phyloP scores from a whole-genome alignment of 2,888 invertebrate species.

The Hypomecis punctinalis region DNA sequence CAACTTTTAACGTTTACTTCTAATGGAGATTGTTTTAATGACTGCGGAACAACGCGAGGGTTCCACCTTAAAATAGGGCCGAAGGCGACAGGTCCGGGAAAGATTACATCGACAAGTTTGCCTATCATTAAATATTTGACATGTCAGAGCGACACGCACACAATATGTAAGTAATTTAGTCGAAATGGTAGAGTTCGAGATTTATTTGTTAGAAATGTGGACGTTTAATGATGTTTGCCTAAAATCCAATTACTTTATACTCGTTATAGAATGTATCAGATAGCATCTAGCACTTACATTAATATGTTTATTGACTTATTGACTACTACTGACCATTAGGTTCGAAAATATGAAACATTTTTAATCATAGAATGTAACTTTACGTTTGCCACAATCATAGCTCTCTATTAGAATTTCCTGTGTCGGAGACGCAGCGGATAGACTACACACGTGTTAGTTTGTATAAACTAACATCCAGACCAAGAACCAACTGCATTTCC shows the following conservation, averaged over 20 bases:
- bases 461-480: too few species aligned
- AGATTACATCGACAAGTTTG: constrained; percentile 25
- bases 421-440: too few species aligned
- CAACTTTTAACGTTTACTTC: background rate
- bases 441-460: too few species aligned
- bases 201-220: constrained; percentile 12
- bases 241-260: constrained; percentile 21
- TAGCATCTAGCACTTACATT: too few species aligned
- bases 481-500: too few species aligned
- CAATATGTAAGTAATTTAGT: constrained; percentile 15
- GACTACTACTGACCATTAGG: too few species aligned
- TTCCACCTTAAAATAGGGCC: constrained; percentile 13
- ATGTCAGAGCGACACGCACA: constrained; percentile 31
- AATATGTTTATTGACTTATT: too few species aligned
- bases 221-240: constrained; percentile 20
- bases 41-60: constrained; percentile 13
- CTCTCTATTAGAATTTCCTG: too few species aligned
- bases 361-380: too few species aligned
- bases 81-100: constrained; percentile 20
- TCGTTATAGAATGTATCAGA: background rate
- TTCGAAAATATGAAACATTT: too few species aligned
- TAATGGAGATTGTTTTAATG: constrained; percentile 11
- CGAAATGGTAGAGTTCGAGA: constrained; percentile 8
- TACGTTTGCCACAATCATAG: too few species aligned
- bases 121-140: constrained; percentile 34